Evolutionary conservation across 2,888 invertebrate species (phyloP).

Genomic region (Choreutis nemorana): DNA sequence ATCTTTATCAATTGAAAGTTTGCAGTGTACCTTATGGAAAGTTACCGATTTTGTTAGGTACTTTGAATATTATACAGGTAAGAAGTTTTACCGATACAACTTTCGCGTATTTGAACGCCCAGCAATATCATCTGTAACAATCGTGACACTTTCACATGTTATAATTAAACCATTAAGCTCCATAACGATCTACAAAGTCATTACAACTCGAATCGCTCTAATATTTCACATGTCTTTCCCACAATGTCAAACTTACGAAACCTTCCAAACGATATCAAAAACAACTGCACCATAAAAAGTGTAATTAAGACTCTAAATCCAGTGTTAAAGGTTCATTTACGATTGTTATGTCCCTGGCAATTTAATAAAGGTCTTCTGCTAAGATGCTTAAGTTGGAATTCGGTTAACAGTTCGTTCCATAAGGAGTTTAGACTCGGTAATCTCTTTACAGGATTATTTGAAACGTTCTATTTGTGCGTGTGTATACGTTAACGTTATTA

Average conservation of each 20-base stretch:
- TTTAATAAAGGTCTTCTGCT: not conserved
- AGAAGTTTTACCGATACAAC: no score
- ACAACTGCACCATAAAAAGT: not conserved
- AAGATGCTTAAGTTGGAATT: no score
- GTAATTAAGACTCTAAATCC: not conserved
- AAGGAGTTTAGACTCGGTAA: constrained; percentile 30
- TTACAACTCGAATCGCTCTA: constrained; percentile 12
- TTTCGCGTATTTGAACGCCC: not conserved
- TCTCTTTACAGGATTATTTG: constrained; percentile 21
- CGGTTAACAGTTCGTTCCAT: no score
- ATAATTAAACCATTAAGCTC: constrained; percentile 15
- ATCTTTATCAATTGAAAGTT: not conserved
- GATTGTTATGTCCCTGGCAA: not conserved
- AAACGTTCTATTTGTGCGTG: no score
- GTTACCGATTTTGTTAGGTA: not conserved
- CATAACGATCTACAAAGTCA: constrained; percentile 13
- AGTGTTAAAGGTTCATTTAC: not conserved
- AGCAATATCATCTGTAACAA: constrained; percentile 7
- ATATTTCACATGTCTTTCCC: constrained; percentile 21
- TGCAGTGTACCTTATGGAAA: not conserved
- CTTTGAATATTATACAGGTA: no score
- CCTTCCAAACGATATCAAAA: not conserved
- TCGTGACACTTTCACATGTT: constrained; percentile 25
- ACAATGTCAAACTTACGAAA: constrained; percentile 17
- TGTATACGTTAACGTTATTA: no score